These are phyloP conservation scores for Fragum fragum DNA, from an alignment of 2,888 invertebrate species.

Conservation along the genomic window DNA sequence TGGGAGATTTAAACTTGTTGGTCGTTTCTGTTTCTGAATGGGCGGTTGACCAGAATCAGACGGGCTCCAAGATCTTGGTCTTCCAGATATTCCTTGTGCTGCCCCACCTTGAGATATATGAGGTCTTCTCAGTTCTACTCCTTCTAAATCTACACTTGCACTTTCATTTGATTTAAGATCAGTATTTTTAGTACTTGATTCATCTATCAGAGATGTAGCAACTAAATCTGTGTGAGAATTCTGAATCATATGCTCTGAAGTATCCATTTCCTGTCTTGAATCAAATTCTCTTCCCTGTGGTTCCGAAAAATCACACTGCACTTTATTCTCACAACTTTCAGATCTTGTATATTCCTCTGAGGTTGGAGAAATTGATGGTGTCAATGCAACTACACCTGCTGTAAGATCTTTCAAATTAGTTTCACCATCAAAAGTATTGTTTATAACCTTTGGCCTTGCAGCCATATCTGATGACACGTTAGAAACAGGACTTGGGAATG, in stretches of 20 bases:
- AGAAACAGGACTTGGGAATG: conserved; percentile 20
- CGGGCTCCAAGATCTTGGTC: conserved; percentile 78
- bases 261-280: conserved; percentile 15
- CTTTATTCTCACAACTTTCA: conserved; percentile 4
- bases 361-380: conserved; percentile 41
- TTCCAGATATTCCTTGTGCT: conserved; percentile 29
- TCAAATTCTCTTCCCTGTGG: background rate
- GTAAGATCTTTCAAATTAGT: conserved; percentile 81
- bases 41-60: conserved; percentile 65
- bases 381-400: conserved; percentile 65
- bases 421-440: conserved; percentile 75
- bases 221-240: background rate
- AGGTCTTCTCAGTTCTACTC: conserved; percentile 48
- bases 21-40: conserved; percentile 79
- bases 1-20: conserved; percentile 86
- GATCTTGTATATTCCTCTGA: conserved; percentile 15
- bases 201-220: background rate
- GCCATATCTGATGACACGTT: conserved; percentile 58
- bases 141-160: background rate
- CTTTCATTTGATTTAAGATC: background rate
- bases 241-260: background rate
- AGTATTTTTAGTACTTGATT: background rate
- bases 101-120: background rate
- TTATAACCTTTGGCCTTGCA: conserved; percentile 77
- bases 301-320: conserved; percentile 2